These are phyloP conservation scores for Podarcis cretensis DNA, from an alignment of 2,113 vertebrate genomes.

Conservation along the genomic window DNA sequence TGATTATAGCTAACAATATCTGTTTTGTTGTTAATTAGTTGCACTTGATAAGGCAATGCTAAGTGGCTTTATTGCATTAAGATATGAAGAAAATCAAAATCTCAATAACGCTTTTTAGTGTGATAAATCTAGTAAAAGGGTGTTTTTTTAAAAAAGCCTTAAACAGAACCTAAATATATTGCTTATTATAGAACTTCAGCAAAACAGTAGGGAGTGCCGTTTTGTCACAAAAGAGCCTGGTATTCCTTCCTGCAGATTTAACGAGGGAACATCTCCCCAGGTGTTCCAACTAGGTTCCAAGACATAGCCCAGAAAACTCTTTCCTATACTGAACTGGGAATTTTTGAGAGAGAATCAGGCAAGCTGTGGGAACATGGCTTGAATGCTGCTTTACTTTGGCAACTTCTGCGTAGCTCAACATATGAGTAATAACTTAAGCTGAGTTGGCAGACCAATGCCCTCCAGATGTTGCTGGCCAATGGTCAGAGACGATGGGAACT, in stretches of 20 bases:
- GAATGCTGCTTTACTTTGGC: background rate
- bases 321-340: background rate
- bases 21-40: constrained; percentile 64
- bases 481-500: too few species aligned
- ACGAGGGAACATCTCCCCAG: too few species aligned
- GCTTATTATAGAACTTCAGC: background rate
- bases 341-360: too few species aligned
- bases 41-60: constrained; percentile 61
- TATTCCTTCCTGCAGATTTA: background rate
- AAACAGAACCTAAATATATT: background rate
- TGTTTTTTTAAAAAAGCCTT: background rate
- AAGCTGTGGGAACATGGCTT: background rate
- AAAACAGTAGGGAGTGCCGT: background rate
- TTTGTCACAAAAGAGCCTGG: too few species aligned
- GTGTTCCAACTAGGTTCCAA: background rate
- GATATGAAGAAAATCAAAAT: constrained; percentile 50
- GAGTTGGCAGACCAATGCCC: background rate
- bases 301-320: background rate
- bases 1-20: constrained; percentile 68
- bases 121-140: constrained; percentile 7
- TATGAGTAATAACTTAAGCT: background rate
- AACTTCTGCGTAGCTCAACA: background rate
- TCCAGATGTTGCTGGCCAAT: background rate
- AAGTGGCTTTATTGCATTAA: constrained; percentile 50
- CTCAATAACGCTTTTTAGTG: constrained; percentile 39